Evolutionary conservation across 2,797 vertebrate species (phyloP).

Genomic region (Micrastur ruficollis): DNA sequence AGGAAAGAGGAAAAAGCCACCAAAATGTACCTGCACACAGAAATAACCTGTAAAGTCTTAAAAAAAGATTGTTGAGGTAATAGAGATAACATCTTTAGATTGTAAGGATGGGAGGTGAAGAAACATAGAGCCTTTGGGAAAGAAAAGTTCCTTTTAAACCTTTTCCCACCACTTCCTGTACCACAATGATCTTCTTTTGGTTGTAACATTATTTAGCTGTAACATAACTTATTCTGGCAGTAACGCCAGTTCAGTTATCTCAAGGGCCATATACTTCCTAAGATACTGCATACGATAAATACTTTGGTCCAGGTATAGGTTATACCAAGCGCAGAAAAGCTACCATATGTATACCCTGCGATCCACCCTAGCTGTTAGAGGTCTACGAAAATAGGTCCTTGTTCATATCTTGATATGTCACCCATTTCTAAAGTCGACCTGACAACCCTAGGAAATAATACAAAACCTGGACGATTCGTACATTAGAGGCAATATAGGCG

Average conservation of each 20-base stretch:
- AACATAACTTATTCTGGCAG: slow-evolving; percentile 23
- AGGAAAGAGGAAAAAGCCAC: background rate
- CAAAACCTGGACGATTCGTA: background rate
- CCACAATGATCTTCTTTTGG: background rate
- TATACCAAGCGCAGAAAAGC: background rate
- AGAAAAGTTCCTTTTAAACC: slow-evolving; percentile 18
- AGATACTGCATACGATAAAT: background rate
- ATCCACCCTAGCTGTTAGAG: background rate
- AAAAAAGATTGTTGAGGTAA: background rate
- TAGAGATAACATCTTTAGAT: slow-evolving; percentile 16
- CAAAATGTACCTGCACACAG: background rate
- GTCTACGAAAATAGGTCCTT: background rate
- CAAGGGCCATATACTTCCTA: background rate
- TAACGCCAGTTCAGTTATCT: background rate
- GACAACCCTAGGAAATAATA: background rate
- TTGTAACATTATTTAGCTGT: slow-evolving; percentile 3
- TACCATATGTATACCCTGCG: background rate
- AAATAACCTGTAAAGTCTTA: background rate
- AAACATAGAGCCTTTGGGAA: slow-evolving; percentile 20
- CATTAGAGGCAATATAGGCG: background rate
- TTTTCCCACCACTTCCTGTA: background rate
- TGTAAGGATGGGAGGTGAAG: background rate
- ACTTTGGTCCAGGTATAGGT: background rate
- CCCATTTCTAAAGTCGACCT: background rate
- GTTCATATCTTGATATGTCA: background rate